Evolutionary conservation across 1,140 invertebrate genomes (phyloP).

Genomic region (Reticulitermes speratus): DNA sequence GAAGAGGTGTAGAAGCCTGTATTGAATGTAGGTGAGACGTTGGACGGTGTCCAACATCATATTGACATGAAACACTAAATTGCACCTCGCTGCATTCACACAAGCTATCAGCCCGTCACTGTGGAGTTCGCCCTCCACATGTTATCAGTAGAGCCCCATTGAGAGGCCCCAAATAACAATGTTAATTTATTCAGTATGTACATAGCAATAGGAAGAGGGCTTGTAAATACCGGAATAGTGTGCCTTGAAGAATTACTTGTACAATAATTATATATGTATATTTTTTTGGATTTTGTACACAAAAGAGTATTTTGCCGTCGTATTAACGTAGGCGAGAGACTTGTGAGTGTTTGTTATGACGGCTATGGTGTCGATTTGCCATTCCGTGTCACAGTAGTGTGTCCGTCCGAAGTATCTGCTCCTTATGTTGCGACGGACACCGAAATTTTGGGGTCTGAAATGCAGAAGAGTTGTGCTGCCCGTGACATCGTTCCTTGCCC

Average conservation of each 20-base stretch:
- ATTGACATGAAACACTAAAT: too few relatives aligned
- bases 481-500: too few relatives aligned
- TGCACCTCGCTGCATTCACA: too few relatives aligned
- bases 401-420: background rate
- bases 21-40: too few relatives aligned
- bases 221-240: background rate
- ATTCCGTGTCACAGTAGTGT: background rate
- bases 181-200: conserved; percentile 18
- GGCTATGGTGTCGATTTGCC: background rate
- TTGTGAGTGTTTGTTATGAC: background rate
- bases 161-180: background rate
- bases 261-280: conserved; percentile 6
- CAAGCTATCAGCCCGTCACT: too few relatives aligned
- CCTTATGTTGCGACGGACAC: background rate
- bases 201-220: background rate
- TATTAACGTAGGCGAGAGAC: background rate
- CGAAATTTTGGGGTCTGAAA: background rate
- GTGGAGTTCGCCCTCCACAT: background rate
- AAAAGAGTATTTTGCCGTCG: background rate
- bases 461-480: background rate
- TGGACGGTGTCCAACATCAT: too few relatives aligned
- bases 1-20: too few relatives aligned
- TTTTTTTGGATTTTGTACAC: background rate
- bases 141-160: background rate
- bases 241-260: background rate